Conservation (phyloP, 1,140 invertebrate species). For the Melitaea cinxia region DNA sequence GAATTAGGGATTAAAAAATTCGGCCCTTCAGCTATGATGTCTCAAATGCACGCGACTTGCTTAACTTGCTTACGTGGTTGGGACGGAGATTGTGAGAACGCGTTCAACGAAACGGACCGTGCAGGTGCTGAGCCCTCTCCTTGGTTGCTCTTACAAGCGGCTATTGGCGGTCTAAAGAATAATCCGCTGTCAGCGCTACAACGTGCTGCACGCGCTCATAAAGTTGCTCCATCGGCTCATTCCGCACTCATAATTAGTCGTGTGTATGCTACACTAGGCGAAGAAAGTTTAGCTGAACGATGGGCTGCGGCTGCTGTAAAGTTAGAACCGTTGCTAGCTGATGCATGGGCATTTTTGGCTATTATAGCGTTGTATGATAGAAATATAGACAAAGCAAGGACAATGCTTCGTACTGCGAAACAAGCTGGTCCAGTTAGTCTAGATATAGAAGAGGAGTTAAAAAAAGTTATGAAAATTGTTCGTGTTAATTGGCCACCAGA, state of each 20-base stretch:
- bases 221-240: constrained; percentile 58
- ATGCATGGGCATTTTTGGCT: constrained; percentile 69
- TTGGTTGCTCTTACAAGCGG: constrained; percentile 55
- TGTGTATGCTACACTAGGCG: constrained; percentile 53
- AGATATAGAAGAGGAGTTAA: constrained; percentile 60
- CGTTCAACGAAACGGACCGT: constrained; percentile 55
- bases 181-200: constrained; percentile 57
- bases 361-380: constrained; percentile 57
- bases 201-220: constrained; percentile 65
- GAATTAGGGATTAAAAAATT: constrained; percentile 54
- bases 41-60: constrained; percentile 61
- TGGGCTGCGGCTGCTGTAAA: constrained; percentile 68
- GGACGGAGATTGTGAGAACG: constrained; percentile 63
- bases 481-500: constrained; percentile 54
- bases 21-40: constrained; percentile 63
- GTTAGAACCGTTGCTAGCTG: constrained; percentile 59
- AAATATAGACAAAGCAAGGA: constrained; percentile 55
- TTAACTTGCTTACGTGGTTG: constrained; percentile 54
- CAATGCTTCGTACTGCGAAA: constrained; percentile 64
- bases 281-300: constrained; percentile 54
- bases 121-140: constrained; percentile 53
- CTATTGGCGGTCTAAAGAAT: constrained; percentile 48
- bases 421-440: constrained; percentile 60
- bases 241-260: constrained; percentile 60
- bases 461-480: constrained; percentile 50